A percentile compares a stretch with the other conserved stretches of the same genome.
These are phyloP conservation scores for Sesia apiformis DNA, from an alignment of 2,888 invertebrate species.

Conservation along the genomic window DNA sequence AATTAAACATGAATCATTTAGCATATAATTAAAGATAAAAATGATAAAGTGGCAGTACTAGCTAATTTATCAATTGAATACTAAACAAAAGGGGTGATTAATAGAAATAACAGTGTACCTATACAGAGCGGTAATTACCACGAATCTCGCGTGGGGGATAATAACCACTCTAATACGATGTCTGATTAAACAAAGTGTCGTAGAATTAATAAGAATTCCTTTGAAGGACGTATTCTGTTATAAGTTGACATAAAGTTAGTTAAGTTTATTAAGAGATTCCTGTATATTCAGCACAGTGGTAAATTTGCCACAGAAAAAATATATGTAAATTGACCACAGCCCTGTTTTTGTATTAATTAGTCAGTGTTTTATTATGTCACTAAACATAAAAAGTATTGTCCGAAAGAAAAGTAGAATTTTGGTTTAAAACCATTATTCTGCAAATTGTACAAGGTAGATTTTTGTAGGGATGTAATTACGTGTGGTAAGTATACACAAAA, in stretches of 20 bases:
- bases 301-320: no score
- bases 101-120: background rate
- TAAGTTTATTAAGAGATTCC: no score
- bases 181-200: slow-evolving; percentile 37
- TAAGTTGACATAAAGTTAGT: background rate
- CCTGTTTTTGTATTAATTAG: no score
- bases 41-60: background rate
- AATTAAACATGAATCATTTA: background rate
- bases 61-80: background rate
- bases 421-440: no score
- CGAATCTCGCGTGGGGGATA: slow-evolving; percentile 1
- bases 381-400: no score
- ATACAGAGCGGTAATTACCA: slow-evolving; percentile 1
- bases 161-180: slow-evolving; percentile 11
- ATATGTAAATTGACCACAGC: no score
- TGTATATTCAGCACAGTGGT: no score
- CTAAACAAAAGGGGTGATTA: slow-evolving; percentile 1
- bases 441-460: no score
- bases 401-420: no score
- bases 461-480: no score
- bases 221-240: slow-evolving; percentile 13
- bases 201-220: slow-evolving; percentile 21
- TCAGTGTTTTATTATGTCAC: no score
- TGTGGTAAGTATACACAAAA: no score
- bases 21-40: background rate